Base-by-base conservation (phyloP, 1,140 invertebrate species). In the Antheraea mylitta region DNA sequence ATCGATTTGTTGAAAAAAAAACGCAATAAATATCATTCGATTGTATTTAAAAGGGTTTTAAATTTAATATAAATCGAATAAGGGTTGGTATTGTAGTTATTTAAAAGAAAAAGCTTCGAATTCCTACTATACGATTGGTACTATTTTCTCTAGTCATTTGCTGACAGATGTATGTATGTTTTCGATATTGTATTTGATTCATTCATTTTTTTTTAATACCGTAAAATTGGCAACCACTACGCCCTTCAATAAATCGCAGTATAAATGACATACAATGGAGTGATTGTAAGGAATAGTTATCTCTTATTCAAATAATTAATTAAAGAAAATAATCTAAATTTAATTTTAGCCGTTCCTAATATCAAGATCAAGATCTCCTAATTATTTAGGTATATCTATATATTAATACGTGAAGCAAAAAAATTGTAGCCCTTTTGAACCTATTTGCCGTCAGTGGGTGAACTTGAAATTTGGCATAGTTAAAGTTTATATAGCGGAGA, bases 1-100 rank as follows among this genome's bases (percentile, higher is more conserved):
- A 83, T 78, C 78, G 79, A 85, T 82, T 77, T 58, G 74, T 48
- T 60, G 80, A 80, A 82, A 86, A 89, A 87, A 88, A 90, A 86
- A 77, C 77, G 74, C 87, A 89, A 91, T 91, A 91, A 91, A 91
- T 91, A 91, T 90, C 81, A 87, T 90, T 84, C 86, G 79, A 89
- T 90, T 89, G 86, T 82, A 88, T 86, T 90, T 88, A 90, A 77
- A 91, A 84, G 87, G 89, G 87, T 86, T 90, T 87, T 89, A 77
- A 87, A 90, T 88, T 85, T 85, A 91, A 91, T 89, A 87, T 89
- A 77, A 78, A 80, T 78, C 76, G 81, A 73, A 87, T 90, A 85
- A 81, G 86, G 86, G 85, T 58, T 58, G 19, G 22, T 22, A 66
- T 66, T 66, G 42, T 18, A 11, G 16, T 53, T 53, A 13, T 53